phyloP scores from a whole-genome alignment of 2,888 invertebrate species.

The Tineola bisselliella region DNA sequence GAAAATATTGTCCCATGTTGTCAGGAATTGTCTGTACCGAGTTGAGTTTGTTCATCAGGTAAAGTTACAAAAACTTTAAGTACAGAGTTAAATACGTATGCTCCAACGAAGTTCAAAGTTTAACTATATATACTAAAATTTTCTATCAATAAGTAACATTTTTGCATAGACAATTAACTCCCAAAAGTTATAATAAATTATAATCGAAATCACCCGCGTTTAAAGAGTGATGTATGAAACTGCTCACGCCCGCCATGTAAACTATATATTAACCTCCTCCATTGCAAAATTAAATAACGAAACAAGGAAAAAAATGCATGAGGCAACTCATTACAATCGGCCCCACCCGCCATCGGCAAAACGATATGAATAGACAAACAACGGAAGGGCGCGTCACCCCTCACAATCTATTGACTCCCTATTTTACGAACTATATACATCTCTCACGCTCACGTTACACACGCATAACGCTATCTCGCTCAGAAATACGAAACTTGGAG shows the following conservation, averaged over 20 bases:
- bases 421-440: constrained; percentile 36
- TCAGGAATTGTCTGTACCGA: too few species aligned
- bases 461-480: constrained; percentile 26
- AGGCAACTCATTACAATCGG: constrained; percentile 37
- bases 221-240: neutral
- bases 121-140: too few species aligned
- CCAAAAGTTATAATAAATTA: too few species aligned
- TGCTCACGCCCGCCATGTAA: constrained; percentile 48
- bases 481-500: constrained; percentile 39
- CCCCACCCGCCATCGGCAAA: constrained; percentile 52
- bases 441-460: constrained; percentile 26
- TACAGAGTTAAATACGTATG: too few species aligned
- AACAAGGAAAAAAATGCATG: constrained; percentile 55
- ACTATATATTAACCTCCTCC: constrained; percentile 60
- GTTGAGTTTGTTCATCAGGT: too few species aligned
- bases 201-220: too few species aligned
- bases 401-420: constrained; percentile 57
- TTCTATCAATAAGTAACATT: too few species aligned
- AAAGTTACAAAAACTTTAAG: too few species aligned
- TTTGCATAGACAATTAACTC: too few species aligned
- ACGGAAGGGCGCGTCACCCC: constrained; percentile 54
- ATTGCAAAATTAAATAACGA: constrained; percentile 63
- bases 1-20: too few species aligned
- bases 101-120: too few species aligned
- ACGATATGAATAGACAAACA: constrained; percentile 36